Evolutionary conservation across 2,888 invertebrate species (phyloP).

Genomic region (Congeria kusceri): DNA sequence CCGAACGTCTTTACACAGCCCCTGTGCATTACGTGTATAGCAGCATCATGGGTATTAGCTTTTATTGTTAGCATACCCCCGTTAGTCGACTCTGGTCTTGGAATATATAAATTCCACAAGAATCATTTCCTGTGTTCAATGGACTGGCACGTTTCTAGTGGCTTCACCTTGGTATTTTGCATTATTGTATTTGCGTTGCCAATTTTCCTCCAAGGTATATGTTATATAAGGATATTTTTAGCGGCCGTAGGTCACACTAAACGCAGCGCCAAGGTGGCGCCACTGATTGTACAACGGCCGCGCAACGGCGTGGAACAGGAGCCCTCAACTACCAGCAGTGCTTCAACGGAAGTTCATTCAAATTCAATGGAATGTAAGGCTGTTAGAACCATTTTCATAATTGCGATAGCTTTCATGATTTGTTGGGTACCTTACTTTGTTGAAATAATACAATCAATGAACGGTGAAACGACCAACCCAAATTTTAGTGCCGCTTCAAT

Average conservation of each 20-base stretch:
- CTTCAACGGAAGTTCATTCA: slow-evolving; percentile 4
- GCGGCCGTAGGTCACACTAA: slow-evolving; percentile 74
- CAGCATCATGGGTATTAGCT: slow-evolving; percentile 64
- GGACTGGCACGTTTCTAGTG: slow-evolving; percentile 54
- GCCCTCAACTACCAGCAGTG: slow-evolving; percentile 41
- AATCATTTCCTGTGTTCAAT: slow-evolving; percentile 67
- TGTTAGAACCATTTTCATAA: slow-evolving; percentile 73
- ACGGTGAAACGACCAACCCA: slow-evolving; percentile 18
- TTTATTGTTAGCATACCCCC: slow-evolving; percentile 67
- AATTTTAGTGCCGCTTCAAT: slow-evolving; percentile 64
- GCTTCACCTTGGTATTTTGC: slow-evolving; percentile 53
- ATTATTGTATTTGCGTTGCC: slow-evolving; percentile 62
- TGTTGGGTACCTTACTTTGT: slow-evolving; percentile 74
- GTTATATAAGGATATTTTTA: slow-evolving; percentile 73
- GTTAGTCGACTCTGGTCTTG: slow-evolving; percentile 62
- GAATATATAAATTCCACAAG: slow-evolving; percentile 56
- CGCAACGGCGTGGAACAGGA: slow-evolving; percentile 39
- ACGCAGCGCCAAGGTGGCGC: slow-evolving; percentile 64
- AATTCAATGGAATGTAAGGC: slow-evolving; percentile 71
- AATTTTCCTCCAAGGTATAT: slow-evolving; percentile 65
- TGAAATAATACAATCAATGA: slow-evolving; percentile 40
- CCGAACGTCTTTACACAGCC: slow-evolving; percentile 72
- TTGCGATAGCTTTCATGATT: slow-evolving; percentile 66
- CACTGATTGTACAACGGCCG: slow-evolving; percentile 44
- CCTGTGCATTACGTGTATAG: slow-evolving; percentile 63